phyloP scores from a whole-genome alignment of 2,797 vertebrate species.

The Pseudomugil tenellus region DNA sequence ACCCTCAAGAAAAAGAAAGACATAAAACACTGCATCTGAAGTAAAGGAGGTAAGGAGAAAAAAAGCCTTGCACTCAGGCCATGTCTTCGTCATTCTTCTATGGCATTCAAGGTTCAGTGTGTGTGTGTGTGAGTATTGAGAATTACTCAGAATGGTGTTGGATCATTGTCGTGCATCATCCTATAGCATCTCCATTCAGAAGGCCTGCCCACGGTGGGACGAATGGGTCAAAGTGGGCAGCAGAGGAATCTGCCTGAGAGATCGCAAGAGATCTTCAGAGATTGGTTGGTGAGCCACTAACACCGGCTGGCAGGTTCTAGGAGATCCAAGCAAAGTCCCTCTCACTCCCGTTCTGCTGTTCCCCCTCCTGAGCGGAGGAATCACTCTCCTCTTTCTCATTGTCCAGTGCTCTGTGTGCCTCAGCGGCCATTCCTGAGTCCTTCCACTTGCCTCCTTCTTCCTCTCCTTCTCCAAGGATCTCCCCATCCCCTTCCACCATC shows the following conservation, averaged over 20 bases:
- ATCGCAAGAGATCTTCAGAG: conserved; percentile 70
- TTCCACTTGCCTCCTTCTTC: conserved; percentile 93
- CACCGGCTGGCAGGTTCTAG: conserved; percentile 77
- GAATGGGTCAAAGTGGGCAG: conserved; percentile 70
- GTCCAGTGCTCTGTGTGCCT: conserved; percentile 83
- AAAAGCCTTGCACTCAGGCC: conserved; percentile 67
- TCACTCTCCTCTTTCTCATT: conserved; percentile 92
- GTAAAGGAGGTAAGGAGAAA: conserved; percentile 80
- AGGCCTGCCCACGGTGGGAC: conserved; percentile 65
- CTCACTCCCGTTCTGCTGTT: conserved; percentile 86
- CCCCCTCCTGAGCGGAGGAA: conserved; percentile 88
- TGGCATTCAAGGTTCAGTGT: conserved; percentile 70
- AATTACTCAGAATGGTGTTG: conserved; percentile 53
- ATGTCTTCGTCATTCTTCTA: conserved; percentile 60
- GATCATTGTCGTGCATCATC: conserved; percentile 74
- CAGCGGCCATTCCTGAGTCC: conserved; percentile 87
- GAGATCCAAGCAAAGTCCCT: conserved; percentile 97
- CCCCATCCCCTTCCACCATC: conserved; percentile 85
- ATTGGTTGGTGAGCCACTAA: conserved; percentile 50
- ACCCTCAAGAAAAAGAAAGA: conserved; percentile 65
- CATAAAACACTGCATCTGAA: conserved; percentile 78
- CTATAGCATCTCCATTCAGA: conserved; percentile 66
- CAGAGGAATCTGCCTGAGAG: conserved; percentile 68
- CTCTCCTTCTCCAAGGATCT: conserved; percentile 87
- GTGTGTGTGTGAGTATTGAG: conserved; percentile 25